Evolutionary conservation across 2,113 vertebrate species (phyloP), one percentile per base, ranked within the genome.

Genomic region (Campylomormyrus tamandua): DNA sequence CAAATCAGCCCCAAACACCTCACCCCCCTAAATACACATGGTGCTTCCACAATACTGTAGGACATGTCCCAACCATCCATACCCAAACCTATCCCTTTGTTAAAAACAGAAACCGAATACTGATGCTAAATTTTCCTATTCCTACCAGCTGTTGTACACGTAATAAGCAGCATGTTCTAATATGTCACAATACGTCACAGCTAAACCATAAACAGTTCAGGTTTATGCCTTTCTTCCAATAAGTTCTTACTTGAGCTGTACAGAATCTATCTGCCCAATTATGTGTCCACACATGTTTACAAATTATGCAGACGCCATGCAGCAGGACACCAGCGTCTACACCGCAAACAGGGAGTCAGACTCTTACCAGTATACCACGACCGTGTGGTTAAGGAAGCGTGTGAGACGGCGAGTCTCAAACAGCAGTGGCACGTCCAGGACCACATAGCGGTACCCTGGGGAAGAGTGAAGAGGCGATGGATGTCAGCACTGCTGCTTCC

Each of bases 331-430:
- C 50, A 87, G 42, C 11, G 8, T 84, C 21, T 6, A 46, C 31
- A 45, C 19, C 45, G 31, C 7, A 24, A 45, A 24, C 8, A 45
- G 7, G 24, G 48, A 53, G 35, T 45, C 85, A 1, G 24, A 2
- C 17, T 93, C 96, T 98, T 93, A 99, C 98, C 98, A 98, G 94
- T 99, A 99, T 13, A 99, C 98, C 48, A 99, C 93, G 0, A 99
- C 96, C 0, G 97, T 98, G 94, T 97, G 97, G 90, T 97, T 98
- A 93, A 99, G 96, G 90, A 98, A 97, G 93, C 93, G 96, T 31
- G 96, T 96, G 92, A 98, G 91, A 0, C 95, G 95, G 7, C 94
- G 95, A 85, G 96, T 97, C 95, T 99, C 98, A 0, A 99, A 99
- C 42, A 99, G 96, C 91, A 99, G 96, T 0, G 98, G 98, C 88